Base-by-base conservation (phyloP, 2,797 vertebrate species). In the Enteromius thamalakanensis region DNA sequence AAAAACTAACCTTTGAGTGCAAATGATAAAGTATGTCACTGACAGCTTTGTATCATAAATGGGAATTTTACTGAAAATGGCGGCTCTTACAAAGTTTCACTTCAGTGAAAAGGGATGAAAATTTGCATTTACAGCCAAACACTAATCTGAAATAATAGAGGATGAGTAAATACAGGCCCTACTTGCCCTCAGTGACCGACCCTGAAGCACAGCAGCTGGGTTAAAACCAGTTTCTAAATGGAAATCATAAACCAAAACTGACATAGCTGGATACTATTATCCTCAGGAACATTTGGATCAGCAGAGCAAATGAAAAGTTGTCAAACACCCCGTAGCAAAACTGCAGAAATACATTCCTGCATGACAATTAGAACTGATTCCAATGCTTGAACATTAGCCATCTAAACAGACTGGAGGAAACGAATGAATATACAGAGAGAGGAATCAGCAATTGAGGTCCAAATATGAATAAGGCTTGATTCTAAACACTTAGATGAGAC, bases 161-260 rank as follows among this genome's bases (percentile, higher is more conserved):
- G 65, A 69, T 70, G 58, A 68, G 34, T 75, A 53, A 34, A 77
- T 58, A 69, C 65, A 70, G 53, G 65, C 51, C 21, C 21, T n/a
- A 15, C 29, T 14, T 78, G 76, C 75, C 75, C 75, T 79, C 42
- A 3, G 32, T 83, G 75, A 83, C 75, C 53, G 26, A 71, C 75
- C 82, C 82, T 71, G 55, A 70, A 79, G 75, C 82, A 62, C 67
- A 70, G 53, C 82, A 83, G 75, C 82, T 83, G 82, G 67, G 53
- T 78, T 70, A 26, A 70, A 83, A 51, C 37, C 14, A 32, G 21
- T 78, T 78, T 71, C 29, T 78, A 49, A 75, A 83, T 49, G 42
- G 49, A 83, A 83, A 78, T 83, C 82, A 62, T 51, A 78, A 83
- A 78, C 40, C 51, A 62, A 49, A 83, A 70, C 65, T 83, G 65